Conservation (phyloP, 2,888 invertebrate species). For the Tupiocoris notatus region DNA sequence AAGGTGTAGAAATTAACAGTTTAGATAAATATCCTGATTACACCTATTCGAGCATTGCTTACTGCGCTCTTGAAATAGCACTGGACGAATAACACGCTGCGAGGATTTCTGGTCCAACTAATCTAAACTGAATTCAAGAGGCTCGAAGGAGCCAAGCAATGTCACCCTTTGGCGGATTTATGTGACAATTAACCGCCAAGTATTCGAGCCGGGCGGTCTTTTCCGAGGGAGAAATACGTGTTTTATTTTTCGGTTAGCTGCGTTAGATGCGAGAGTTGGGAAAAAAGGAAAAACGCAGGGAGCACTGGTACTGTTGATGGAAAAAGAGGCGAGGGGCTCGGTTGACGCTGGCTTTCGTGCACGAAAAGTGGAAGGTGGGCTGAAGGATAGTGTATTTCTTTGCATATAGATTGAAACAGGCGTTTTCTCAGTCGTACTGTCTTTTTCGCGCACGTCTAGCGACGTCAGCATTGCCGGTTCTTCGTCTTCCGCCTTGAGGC, state of each 20-base stretch:
- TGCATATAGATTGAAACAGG: neutral
- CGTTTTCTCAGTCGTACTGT: neutral
- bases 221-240: neutral
- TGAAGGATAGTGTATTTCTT: constrained; percentile 4
- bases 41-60: too few relatives aligned
- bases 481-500: constrained; percentile 19
- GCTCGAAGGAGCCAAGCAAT: neutral
- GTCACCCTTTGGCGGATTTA: neutral
- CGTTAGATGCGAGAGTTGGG: neutral
- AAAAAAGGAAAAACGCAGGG: neutral
- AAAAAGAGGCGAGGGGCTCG: neutral
- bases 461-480: neutral
- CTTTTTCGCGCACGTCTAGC: neutral
- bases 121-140: neutral
- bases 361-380: neutral
- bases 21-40: too few relatives aligned
- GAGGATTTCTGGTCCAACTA: neutral
- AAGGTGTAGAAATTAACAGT: too few relatives aligned
- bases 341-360: neutral
- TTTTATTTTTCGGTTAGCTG: neutral
- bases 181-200: neutral
- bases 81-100: too few relatives aligned
- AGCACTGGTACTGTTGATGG: neutral
- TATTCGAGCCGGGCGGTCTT: neutral
- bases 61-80: too few relatives aligned